Conservation (phyloP, 2,797 vertebrate genomes). For the Pseudochaenichthys georgianus region DNA sequence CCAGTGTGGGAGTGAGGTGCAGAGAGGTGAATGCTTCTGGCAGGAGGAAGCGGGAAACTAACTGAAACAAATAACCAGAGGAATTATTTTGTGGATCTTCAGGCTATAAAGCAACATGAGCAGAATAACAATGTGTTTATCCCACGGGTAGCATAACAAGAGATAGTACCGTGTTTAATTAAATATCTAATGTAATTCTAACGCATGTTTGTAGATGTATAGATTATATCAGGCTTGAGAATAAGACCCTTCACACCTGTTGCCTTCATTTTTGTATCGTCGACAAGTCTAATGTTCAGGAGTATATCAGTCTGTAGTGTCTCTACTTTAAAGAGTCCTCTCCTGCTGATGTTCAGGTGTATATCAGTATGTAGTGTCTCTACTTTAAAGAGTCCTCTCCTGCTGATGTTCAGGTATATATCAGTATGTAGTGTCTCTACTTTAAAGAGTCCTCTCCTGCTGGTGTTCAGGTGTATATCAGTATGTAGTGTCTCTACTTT, state of each 20-base stretch:
- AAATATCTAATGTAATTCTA: neutral
- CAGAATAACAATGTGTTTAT: neutral
- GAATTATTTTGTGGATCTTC: conserved; percentile 14
- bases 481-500: no score
- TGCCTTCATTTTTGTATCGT: neutral
- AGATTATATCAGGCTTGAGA: neutral
- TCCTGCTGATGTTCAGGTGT: no score
- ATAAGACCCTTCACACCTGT: neutral
- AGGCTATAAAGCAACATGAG: neutral
- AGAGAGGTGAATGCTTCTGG: conserved; percentile 18
- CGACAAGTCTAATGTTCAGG: neutral
- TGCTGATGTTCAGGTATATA: no score
- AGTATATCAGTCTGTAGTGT: no score
- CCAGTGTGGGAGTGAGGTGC: conserved; percentile 30
- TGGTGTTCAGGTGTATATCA: no score
- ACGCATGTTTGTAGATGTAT: neutral
- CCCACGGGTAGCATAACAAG: neutral
- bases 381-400: no score
- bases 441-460: no score
- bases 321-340: no score
- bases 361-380: no score
- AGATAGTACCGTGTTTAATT: neutral
- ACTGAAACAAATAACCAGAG: conserved; percentile 31
- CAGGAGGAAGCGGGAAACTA: conserved; percentile 13
- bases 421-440: no score